Evolutionary conservation across 2,888 invertebrate species (phyloP).

Genomic region (Melangyna quadrimaculata): DNA sequence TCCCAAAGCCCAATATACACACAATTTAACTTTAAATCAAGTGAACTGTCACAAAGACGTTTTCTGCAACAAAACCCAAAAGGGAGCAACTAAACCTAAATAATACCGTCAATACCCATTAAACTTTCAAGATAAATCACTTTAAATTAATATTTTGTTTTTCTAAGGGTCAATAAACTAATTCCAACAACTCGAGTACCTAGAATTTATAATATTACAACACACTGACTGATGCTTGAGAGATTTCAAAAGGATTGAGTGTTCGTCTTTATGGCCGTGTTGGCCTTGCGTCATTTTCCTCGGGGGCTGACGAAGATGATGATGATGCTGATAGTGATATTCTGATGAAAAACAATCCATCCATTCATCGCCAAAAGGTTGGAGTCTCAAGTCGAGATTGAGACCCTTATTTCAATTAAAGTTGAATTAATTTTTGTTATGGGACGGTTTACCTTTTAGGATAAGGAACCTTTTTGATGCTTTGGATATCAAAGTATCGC

Average conservation of each 20-base stretch:
- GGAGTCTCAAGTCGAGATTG: background rate
- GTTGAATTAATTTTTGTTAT: conserved; percentile 27
- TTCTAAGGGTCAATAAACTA: conserved; percentile 11
- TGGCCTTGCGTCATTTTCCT: background rate
- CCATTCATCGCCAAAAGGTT: background rate
- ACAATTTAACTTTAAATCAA: conserved; percentile 44
- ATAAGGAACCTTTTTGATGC: background rate
- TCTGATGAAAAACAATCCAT: conserved; percentile 37
- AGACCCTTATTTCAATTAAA: conserved; percentile 50
- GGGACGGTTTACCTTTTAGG: background rate
- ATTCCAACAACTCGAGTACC: background rate
- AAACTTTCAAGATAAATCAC: conserved; percentile 37
- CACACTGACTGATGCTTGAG: too few species aligned
- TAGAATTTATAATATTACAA: background rate
- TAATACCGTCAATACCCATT: conserved; percentile 27
- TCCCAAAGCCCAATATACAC: background rate
- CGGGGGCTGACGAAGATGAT: background rate
- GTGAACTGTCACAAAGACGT: conserved; percentile 52
- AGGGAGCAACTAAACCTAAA: background rate
- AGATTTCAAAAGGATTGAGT: background rate
- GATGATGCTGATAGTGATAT: background rate
- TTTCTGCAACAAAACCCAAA: background rate
- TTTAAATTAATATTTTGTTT: conserved; percentile 19
- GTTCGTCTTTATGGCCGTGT: background rate
- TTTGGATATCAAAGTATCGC: background rate